A percentile compares a stretch with the other conserved stretches of the same genome.
Evolutionary conservation across 1,140 invertebrate species (phyloP).

Genomic region (Gerris buenoi): DNA sequence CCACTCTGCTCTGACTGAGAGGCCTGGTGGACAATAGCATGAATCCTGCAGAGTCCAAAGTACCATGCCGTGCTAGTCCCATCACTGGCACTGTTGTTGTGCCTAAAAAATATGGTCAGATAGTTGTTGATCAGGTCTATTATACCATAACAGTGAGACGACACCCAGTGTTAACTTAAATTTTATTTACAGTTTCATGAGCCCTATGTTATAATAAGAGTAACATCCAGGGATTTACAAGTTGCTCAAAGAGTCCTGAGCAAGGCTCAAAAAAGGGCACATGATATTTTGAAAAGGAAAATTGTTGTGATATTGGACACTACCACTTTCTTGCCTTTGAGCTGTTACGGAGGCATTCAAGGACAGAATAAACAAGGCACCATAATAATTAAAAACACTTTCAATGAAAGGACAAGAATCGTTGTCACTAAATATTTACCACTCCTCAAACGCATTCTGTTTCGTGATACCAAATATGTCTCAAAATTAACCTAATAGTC

Average conservation of each 20-base stretch:
- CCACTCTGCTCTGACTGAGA: no score
- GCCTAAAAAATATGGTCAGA: no score
- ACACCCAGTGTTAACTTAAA: no score
- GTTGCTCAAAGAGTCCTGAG: background rate
- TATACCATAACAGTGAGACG: no score
- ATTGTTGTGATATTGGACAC: background rate
- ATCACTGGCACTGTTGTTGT: no score
- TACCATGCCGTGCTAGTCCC: no score
- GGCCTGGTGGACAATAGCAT: no score
- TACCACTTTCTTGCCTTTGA: background rate
- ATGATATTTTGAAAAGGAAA: background rate
- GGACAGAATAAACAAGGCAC: background rate
- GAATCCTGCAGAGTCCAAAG: no score
- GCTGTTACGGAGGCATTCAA: background rate
- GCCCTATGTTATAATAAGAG: background rate
- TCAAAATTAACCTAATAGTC: no score
- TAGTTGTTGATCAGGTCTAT: no score
- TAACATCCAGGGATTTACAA: background rate
- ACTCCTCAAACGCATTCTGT: background rate
- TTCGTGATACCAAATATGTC: no score
- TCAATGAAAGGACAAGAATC: background rate
- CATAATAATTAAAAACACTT: background rate
- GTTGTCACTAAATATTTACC: background rate
- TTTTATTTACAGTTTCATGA: background rate
- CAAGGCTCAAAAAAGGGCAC: background rate